These are phyloP conservation scores for Dinoponera quadriceps DNA, from an alignment of 1,140 invertebrate species.

Conservation along the genomic window DNA sequence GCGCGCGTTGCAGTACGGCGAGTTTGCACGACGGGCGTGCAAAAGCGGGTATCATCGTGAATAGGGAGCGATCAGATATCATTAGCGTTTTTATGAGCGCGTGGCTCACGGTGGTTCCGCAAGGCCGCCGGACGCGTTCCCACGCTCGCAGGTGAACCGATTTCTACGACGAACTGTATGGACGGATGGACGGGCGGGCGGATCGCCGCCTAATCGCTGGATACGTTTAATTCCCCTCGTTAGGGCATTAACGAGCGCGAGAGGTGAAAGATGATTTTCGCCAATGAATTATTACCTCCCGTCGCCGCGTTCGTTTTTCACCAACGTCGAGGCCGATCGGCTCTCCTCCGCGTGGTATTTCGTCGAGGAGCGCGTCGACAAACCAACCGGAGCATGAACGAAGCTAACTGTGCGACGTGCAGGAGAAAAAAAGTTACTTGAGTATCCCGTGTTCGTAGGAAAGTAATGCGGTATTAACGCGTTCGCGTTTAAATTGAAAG, in stretches of 20 bases:
- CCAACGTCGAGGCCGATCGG: slow-evolving; percentile 23
- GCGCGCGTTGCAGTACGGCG: slow-evolving; percentile 51
- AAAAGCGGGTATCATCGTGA: slow-evolving; percentile 81
- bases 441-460: background rate
- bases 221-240: slow-evolving; percentile 69
- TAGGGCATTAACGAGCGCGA: slow-evolving; percentile 56
- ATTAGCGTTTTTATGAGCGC: slow-evolving; percentile 80
- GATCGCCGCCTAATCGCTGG: slow-evolving; percentile 60
- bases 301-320: slow-evolving; percentile 46
- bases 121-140: slow-evolving; percentile 74
- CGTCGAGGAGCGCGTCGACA: background rate
- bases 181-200: slow-evolving; percentile 1
- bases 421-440: too few relatives aligned
- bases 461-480: too few relatives aligned
- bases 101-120: slow-evolving; percentile 75
- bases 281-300: slow-evolving; percentile 52
- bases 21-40: slow-evolving; percentile 72
- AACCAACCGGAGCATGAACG: too few relatives aligned
- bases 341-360: slow-evolving; percentile 37
- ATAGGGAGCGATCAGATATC: slow-evolving; percentile 84
- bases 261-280: slow-evolving; percentile 60
- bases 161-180: slow-evolving; percentile 73
- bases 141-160: slow-evolving; percentile 73
- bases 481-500: too few relatives aligned
- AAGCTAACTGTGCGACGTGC: too few relatives aligned